phyloP scores from a whole-genome alignment of 2,888 invertebrate genomes.

The Andrena hattorfiana region DNA sequence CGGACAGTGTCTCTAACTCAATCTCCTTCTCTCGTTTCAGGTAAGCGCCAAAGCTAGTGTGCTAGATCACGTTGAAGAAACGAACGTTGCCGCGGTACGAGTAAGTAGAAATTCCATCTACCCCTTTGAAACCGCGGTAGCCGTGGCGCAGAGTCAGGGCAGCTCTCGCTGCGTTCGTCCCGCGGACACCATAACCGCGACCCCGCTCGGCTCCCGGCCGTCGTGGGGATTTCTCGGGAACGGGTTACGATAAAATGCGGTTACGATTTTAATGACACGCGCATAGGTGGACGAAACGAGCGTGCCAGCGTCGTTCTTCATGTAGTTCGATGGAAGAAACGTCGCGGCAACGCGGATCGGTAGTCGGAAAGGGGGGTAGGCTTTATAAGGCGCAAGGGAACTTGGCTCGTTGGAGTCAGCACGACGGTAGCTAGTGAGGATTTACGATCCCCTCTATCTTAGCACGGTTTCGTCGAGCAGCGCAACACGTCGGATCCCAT shows the following conservation, averaged over 20 bases:
- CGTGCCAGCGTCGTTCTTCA: slow-evolving; percentile 29
- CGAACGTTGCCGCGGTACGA: slow-evolving; percentile 57
- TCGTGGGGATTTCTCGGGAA: slow-evolving; percentile 11
- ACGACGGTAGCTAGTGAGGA: slow-evolving; percentile 82
- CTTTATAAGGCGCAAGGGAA: slow-evolving; percentile 75
- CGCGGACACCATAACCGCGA: neutral
- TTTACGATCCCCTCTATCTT: slow-evolving; percentile 81
- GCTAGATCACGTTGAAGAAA: slow-evolving; percentile 36
- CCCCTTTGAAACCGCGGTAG: slow-evolving; percentile 22
- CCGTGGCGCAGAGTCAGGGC: too few relatives aligned
- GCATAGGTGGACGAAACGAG: slow-evolving; percentile 29
- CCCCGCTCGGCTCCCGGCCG: neutral
- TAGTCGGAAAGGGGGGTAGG: slow-evolving; percentile 59
- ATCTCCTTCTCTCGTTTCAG: slow-evolving; percentile 78
- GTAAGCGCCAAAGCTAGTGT: slow-evolving; percentile 75
- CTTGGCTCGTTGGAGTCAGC: slow-evolving; percentile 77
- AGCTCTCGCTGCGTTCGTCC: neutral
- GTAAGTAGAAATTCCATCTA: slow-evolving; percentile 72
- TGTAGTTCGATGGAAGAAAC: slow-evolving; percentile 38
- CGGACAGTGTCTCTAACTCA: slow-evolving; percentile 10
- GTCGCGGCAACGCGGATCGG: slow-evolving; percentile 60
- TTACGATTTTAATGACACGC: slow-evolving; percentile 38
- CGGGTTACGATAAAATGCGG: slow-evolving; percentile 2
- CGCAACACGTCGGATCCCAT: slow-evolving; percentile 81
- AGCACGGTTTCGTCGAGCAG: slow-evolving; percentile 79